Evolutionary conservation across 2,888 invertebrate species (phyloP), one percentile per base, ranked within the genome.

Genomic region (Xylophagus ater): DNA sequence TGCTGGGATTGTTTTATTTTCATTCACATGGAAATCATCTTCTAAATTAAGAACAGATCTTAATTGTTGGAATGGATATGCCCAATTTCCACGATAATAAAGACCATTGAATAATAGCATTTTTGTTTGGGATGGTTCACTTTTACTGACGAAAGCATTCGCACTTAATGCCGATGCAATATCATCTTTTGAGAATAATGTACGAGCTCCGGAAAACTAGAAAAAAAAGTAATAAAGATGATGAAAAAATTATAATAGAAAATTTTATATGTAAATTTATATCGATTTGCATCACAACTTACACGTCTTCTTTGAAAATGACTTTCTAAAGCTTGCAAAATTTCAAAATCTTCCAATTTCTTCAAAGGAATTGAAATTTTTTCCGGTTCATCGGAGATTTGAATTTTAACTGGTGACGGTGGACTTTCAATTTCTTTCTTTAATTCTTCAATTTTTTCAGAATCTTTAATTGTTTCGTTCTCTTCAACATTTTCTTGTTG

Each of bases 21-120:
- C 69, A 9, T 74, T 73, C 42, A 71, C 68, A 53, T 75, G 71
- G 64, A 86, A 86, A 43, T 78, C 71, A 24, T 73, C 71, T 2
- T 65, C 53, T 36, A 52, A 54, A 26, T 26, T 26, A 2, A 13
- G 19, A n/a, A 34, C 73, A 6, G 34, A 31, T 4, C 51, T 47
- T 36, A 56, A 44, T 40, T 60, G 57, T 43, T 76, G 71, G 56
- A 86, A 86, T 0, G 76, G 67, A 18, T 71, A 68, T 44, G 74
- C 70, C 86, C 86, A 86, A 9, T 71, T 72, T n/a, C 82, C 83
- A 47, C 80, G 79, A 68, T 82, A 85, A 58, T 81, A 83, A 52
- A 86, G 67, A 1, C 81, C 81, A 51, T 84, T 85, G 49, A 82
- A 78, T 33, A 86, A 66, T 21, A 86, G 60, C 65, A 84, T 70